Base-by-base conservation (phyloP, 2,888 invertebrate genomes). In the Drosophila paranaensis region DNA sequence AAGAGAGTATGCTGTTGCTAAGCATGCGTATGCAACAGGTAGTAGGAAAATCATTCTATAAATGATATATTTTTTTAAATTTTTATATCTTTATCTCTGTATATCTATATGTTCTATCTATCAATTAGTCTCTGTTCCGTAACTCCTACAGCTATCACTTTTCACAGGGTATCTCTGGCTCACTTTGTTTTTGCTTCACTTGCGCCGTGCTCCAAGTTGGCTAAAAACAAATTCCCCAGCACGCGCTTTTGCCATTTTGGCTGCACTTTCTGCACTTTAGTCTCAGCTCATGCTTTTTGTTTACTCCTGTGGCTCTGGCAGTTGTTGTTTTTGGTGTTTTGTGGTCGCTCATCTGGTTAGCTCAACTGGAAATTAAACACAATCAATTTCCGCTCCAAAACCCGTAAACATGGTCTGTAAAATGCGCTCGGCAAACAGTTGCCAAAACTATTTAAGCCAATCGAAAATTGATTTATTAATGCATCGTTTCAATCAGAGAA, bases 361-460 rank as follows among this genome's bases (percentile, higher is more conserved):
- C 71, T 82, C 69, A 78, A 71, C 78, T 79, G 79, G 79, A 88
- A 90, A 88, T 89, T 89, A 89, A 82, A 90, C 82, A 89, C 89
- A 90, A 90, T 91, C 81, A 81, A 91, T 90, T 91, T 91, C 90
- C 87, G 90, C 90, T 85, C 85, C 76, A 82, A 69, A 84, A 81
- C 74, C 67, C 78, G 79, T 76, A 75, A 78, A 74, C 71, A 73
- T 80, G 64, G 33, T 30, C 76, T 62, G 66, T 64, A 60, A 74
- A 77, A 80, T 87, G 35, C 64, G 69, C 68, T 63, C 55, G 30
- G 53, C 65, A 53, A 62, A 58, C 60, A 51, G 56, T 78, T 58
- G 40, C 27, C 33, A 43, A 67, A 72, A 71, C 67, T 54, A 68
- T 75, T 68, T 62, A 58, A 81, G 65, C 67, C 67, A 81, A 81